Conservation (phyloP, 2,797 vertebrate species). For the Sebastes vulpes region DNA sequence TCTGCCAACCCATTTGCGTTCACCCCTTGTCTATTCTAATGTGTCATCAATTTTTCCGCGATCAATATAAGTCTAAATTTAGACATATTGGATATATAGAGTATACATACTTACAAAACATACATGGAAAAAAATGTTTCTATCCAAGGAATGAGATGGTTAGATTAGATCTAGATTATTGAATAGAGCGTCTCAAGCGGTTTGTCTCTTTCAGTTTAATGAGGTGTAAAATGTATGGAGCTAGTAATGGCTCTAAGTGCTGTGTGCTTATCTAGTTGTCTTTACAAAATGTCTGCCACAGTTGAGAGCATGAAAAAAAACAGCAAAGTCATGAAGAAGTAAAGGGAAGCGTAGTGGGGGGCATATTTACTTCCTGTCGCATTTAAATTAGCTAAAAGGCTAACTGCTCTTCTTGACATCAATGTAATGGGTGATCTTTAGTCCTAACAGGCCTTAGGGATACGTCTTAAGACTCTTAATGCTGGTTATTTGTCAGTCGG, state of each 20-base stretch:
- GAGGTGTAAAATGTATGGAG: slow-evolving; percentile 27
- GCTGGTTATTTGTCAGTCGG: slow-evolving; percentile 29
- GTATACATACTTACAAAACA: too few relatives aligned
- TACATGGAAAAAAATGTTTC: too few relatives aligned
- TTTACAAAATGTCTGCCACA: slow-evolving; percentile 22
- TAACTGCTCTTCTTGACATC: slow-evolving; percentile 23
- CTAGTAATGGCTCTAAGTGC: slow-evolving; percentile 1
- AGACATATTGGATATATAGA: not conserved
- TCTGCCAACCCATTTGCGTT: too few relatives aligned
- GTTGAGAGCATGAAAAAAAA: not conserved
- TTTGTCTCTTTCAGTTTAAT: slow-evolving; percentile 4
- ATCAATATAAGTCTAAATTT: not conserved
- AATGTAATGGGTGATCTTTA: slow-evolving; percentile 33
- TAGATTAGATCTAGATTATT: not conserved
- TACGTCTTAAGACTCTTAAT: slow-evolving; percentile 9
- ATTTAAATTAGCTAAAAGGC: slow-evolving; percentile 42
- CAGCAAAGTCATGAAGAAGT: not conserved
- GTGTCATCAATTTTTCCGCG: not conserved
- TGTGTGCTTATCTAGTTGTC: slow-evolving; percentile 20
- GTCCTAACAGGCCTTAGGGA: not conserved
- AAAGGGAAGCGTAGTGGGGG: not conserved
- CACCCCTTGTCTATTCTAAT: too few relatives aligned
- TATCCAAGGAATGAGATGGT: not conserved
- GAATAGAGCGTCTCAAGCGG: not conserved
- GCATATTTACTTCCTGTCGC: not conserved